A percentile compares a stretch with the other conserved stretches of the same genome.
These are phyloP conservation scores for Phallusia fumigata DNA, from an alignment of 23 tunicate species.

Conservation along the genomic window DNA sequence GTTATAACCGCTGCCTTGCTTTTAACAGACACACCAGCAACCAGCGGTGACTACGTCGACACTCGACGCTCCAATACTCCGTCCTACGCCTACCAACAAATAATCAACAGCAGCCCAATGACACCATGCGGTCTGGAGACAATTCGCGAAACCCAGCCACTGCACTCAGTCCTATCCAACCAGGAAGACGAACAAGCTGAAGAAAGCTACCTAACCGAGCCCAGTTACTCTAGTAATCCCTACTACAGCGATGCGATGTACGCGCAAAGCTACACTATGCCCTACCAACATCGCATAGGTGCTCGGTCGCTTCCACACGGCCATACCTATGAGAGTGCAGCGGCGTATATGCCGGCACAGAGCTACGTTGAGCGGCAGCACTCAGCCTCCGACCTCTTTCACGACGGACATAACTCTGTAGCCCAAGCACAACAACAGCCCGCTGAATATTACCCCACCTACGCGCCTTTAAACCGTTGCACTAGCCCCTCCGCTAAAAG, in stretches of 20 bases:
- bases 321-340: neutral
- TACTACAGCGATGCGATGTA: neutral
- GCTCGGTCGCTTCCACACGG: neutral
- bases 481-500: slow-evolving; percentile 1
- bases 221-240: neutral
- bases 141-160: slow-evolving; percentile 87
- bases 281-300: neutral
- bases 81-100: slow-evolving; percentile 2
- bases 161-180: slow-evolving; percentile 46
- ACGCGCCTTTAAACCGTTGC: neutral
- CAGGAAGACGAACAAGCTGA: neutral
- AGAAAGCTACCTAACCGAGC: slow-evolving; percentile 11
- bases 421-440: neutral
- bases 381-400: slow-evolving; percentile 51
- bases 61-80: neutral
- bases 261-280: neutral
- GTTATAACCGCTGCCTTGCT: neutral
- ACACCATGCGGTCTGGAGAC: slow-evolving; percentile 62
- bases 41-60: slow-evolving; percentile 15
- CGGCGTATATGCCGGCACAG: neutral
- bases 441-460: neutral
- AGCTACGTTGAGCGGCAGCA: neutral
- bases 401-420: slow-evolving; percentile 31
- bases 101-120: neutral
- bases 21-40: neutral